Evolutionary conservation across 2,113 vertebrate species (phyloP).

Genomic region (Cyprinodon brontotheroides): DNA sequence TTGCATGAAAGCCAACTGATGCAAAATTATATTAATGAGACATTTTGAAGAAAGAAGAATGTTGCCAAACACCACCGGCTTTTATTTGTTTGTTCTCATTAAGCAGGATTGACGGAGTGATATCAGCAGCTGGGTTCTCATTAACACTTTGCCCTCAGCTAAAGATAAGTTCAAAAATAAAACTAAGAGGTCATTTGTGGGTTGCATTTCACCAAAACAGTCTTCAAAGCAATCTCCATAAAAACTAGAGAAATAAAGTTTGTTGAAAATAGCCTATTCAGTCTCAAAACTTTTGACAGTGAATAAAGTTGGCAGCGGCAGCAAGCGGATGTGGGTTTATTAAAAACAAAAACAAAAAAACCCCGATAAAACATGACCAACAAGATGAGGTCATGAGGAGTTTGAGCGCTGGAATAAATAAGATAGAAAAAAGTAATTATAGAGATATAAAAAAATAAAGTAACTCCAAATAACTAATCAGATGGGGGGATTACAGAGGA

Average conservation of each 20-base stretch:
- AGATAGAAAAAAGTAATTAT: not conserved
- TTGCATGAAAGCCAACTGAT: not conserved
- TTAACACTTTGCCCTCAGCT: too few species aligned
- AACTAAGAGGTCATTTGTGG: too few species aligned
- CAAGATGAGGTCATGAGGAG: not conserved
- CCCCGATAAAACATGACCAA: not conserved
- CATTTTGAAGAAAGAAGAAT: not conserved
- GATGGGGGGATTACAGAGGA: not conserved
- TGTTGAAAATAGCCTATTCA: not conserved
- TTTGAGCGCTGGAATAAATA: not conserved
- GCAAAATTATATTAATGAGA: not conserved
- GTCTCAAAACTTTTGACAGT: not conserved
- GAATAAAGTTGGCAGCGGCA: not conserved
- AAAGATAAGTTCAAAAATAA: too few species aligned
- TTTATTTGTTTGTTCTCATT: too few species aligned
- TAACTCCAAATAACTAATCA: not conserved
- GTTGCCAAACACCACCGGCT: not conserved
- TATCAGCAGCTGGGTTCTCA: too few species aligned
- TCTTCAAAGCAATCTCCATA: too few species aligned
- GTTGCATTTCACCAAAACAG: too few species aligned
- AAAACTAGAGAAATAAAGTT: not conserved
- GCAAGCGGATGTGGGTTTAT: slow-evolving; percentile 14
- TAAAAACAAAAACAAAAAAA: not conserved
- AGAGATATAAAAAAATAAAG: slow-evolving; percentile 1
- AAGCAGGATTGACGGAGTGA: too few species aligned